Evolutionary conservation across 2,888 invertebrate species (phyloP), one percentile per base, ranked within the genome.

Genomic region (Micropterix aruncella): DNA sequence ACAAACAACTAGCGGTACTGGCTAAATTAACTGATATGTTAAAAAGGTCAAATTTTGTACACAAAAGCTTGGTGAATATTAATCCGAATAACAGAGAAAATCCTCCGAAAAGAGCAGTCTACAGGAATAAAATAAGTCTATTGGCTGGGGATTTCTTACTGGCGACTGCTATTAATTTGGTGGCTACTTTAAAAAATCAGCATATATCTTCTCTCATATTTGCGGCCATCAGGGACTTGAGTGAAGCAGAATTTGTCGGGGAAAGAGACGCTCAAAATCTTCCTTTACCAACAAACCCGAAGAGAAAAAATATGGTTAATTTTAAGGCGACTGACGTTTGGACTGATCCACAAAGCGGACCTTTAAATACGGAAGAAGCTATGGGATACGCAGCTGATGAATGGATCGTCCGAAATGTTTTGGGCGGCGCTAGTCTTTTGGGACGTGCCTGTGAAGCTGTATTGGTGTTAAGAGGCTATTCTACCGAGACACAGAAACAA

Each of bases 71-170:
- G 3, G 52, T 70, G 12, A 70, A 71, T 50, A 44, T 56, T 2
- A 72, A 74, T 52, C 63, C 74, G 36, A 63, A 75, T n/a, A n/a
- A n/a, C n/a, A n/a, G n/a, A 51, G 58, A 66, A n/a, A 63, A 69
- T n/a, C n/a, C n/a, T n/a, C n/a, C n/a, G 18, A 77, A 79, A 40
- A 84, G 87, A 46, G 79, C 88, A 67, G 75, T 84, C 57, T 87
- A 86, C 60, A 90, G 90, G 1, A 91, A 91, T 59, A 91, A 90
- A 70, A 84, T 92, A 54, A 88, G 90, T 1, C 74, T 91, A 9
- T 69, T 92, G 1, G 84, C 86, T 49, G 92, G 87, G 18, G 92
- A 92, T 59, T 91, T 88, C 59, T 68, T 92, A 46, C 66, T 91
- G 1, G 85, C 83, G 17, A 89, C 82, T 47, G 87, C 88, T 44